A percentile compares a stretch with the other conserved stretches of the same genome.
These are phyloP conservation scores for Rhea americana DNA, from an alignment of 2,113 vertebrate species.

Conservation along the genomic window DNA sequence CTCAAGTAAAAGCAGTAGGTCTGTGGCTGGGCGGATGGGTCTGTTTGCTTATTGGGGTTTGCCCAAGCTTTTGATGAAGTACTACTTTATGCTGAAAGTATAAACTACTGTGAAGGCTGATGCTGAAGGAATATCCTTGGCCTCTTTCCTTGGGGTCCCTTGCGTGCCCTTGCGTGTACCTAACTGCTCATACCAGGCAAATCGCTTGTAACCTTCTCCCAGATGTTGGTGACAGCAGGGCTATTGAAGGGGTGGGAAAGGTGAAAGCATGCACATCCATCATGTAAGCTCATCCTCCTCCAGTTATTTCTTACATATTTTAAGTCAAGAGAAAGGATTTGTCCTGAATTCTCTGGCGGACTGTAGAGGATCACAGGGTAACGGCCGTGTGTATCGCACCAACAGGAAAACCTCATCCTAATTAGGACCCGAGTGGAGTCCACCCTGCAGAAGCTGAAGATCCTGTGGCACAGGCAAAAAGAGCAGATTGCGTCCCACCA, in stretches of 20 bases:
- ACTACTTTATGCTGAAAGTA: not conserved
- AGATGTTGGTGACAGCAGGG: too few relatives aligned
- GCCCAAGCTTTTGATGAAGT: not conserved
- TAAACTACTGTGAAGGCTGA: not conserved
- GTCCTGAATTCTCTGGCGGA: not conserved
- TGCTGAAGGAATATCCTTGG: too few relatives aligned
- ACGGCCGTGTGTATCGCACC: not conserved
- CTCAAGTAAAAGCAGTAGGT: not conserved
- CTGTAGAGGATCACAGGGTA: too few relatives aligned
- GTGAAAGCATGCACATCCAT: not conserved
- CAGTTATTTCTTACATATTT: not conserved
- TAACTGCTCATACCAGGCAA: too few relatives aligned
- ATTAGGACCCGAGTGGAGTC: not conserved
- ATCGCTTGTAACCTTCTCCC: too few relatives aligned
- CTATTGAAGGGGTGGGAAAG: too few relatives aligned
- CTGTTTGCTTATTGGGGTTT: not conserved
- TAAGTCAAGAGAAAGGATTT: not conserved
- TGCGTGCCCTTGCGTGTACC: too few relatives aligned
- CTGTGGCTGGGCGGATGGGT: not conserved
- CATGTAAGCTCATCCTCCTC: not conserved
- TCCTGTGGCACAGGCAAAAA: not conserved
- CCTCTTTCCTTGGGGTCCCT: too few relatives aligned
- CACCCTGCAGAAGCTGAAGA: slow-evolving; percentile 31
- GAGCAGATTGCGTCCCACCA: slow-evolving; percentile 29
- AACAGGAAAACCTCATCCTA: slow-evolving; percentile 24